Base-by-base conservation (phyloP, 2,888 invertebrate genomes). In the Cryptus armator region DNA sequence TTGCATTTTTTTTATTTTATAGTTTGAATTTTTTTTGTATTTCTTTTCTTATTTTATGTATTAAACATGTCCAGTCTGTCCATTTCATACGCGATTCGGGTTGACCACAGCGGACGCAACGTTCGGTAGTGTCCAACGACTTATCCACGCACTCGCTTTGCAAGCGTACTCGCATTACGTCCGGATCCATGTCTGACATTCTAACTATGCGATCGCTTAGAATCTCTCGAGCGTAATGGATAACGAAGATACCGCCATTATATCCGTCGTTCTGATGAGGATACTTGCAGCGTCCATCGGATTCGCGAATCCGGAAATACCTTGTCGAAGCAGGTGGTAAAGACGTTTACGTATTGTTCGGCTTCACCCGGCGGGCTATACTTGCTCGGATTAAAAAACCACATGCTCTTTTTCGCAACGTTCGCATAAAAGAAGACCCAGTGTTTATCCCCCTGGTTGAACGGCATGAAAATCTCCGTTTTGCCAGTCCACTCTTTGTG, bases 161-260 rank as follows among this genome's bases (percentile, higher is more conserved):
- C 16, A 83, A 32, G 16, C 16, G n/a, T 48, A 59, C 79, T 9
- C 79, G 72, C 29, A 78, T 67, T 4, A 24, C 12, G 66, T 37
- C 43, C 2, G 79, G 68, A 32, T 75, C n/a, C 3, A 83, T 14
- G 7, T n/a, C 12, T 7, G 44, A 24, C 10, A 79, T n/a, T n/a
- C n/a, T n/a, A n/a, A n/a, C n/a, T n/a, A 56, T 12, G 44, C 67
- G 68, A 37, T 59, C 62, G 10, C n/a, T 32, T 3, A 64, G 16
- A 51, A 83, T 79, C 44, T 68, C 43, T n/a, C 46, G 59, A 48
- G 79, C 59, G 44, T 79, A 83, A 24, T 83, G 64, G 7, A 79
- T 53, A 1, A 83, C 74, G 16, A 83, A 83, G 5, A 83, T 19
- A 14, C 83, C 74, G 43, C 83, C 79, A 74, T 83, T 83, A 19